These are phyloP conservation scores for Chamaea fasciata DNA, from an alignment of 2,113 vertebrate species.

Conservation along the genomic window DNA sequence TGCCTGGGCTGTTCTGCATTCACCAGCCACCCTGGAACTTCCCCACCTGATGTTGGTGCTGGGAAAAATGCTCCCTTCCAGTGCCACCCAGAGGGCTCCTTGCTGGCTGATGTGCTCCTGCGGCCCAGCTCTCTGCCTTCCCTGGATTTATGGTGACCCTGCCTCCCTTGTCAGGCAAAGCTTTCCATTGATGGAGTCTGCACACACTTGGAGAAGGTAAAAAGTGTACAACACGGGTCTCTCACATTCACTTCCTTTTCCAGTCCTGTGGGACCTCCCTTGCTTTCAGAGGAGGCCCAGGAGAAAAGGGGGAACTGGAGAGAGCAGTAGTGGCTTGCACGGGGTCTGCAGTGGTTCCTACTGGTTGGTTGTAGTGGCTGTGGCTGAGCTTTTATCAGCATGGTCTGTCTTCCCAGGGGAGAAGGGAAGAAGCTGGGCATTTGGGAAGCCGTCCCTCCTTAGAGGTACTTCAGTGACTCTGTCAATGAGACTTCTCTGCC, in stretches of 20 bases:
- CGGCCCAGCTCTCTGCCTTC: neutral
- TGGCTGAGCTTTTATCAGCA: neutral
- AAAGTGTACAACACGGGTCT: neutral
- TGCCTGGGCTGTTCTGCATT: neutral
- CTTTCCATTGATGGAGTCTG: neutral
- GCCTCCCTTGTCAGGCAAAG: neutral
- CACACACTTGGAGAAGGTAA: neutral
- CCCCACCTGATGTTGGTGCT: neutral
- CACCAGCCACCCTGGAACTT: neutral
- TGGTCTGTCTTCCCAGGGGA: neutral
- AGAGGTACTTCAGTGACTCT: neutral
- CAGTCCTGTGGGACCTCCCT: neutral
- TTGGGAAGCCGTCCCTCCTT: neutral
- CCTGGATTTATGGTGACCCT: neutral
- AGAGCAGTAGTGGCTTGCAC: accelerated
- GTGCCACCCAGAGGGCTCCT: neutral
- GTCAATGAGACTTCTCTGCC: neutral
- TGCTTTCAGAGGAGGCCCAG: neutral
- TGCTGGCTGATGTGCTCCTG: accelerated
- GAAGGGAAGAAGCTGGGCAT: neutral
- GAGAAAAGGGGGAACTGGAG: neutral
- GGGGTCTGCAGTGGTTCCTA: neutral
- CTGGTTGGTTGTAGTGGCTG: accelerated
- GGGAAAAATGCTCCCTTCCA: neutral
- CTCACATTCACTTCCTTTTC: neutral